These are phyloP conservation scores for Trissonchulus latispiculum DNA, from an alignment of 2,888 invertebrate genomes.

Conservation along the genomic window DNA sequence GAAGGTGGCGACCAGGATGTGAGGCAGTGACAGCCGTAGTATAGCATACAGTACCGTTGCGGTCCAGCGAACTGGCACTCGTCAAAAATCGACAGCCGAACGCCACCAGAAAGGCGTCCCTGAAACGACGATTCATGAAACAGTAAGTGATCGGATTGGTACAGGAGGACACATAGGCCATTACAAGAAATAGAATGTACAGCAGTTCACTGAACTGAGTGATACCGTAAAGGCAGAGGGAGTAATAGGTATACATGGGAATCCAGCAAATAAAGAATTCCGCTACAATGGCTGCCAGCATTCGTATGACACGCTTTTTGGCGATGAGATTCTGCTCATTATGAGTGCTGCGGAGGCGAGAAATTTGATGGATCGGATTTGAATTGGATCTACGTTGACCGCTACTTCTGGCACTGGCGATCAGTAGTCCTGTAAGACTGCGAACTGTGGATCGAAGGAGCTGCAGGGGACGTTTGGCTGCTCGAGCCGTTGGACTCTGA, in stretches of 20 bases:
- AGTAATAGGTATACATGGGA: conserved; percentile 58
- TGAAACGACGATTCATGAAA: conserved; percentile 76
- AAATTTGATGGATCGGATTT: no score
- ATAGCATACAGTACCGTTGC: no score
- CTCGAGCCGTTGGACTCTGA: no score
- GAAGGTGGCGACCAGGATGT: no score
- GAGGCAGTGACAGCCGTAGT: no score
- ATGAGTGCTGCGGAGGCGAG: conserved; percentile 60
- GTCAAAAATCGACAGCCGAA: conserved; percentile 13
- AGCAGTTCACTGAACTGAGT: neutral
- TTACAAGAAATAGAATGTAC: conserved; percentile 53
- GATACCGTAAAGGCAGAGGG: neutral
- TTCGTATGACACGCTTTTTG: conserved; percentile 55
- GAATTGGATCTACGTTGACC: no score
- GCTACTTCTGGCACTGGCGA: no score
- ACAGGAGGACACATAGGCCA: conserved; percentile 71
- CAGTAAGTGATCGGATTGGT: conserved; percentile 82
- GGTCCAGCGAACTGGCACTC: no score
- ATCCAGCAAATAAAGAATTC: conserved; percentile 88
- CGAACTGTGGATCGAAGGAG: neutral
- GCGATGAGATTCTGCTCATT: conserved; percentile 66
- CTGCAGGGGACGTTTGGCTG: neutral
- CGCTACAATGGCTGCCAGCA: conserved; percentile 76
- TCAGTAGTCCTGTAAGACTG: neutral
- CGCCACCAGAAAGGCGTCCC: conserved; percentile 48